Evolutionary conservation across 2,113 vertebrate genomes (phyloP), one percentile per base, ranked within the genome.

Genomic region (Blennius ocellaris): DNA sequence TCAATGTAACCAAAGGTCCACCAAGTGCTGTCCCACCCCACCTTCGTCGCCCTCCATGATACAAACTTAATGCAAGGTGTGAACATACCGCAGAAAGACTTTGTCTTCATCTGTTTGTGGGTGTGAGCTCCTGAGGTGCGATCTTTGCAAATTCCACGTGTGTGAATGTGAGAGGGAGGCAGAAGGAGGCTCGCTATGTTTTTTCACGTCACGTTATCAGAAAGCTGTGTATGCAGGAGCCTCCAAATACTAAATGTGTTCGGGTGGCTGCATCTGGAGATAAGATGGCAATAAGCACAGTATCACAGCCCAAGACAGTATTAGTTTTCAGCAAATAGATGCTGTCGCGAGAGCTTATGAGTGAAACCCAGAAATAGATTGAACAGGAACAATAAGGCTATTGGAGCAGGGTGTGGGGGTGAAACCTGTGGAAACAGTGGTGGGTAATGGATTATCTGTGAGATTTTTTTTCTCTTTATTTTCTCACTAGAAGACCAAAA

Each of bases 281-380:
- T 91, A 89, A 89, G 82, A 73, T 70, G 69, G 86, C 86, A 88
- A 89, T 88, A 88, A 83, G 76, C 56, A 69, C 80, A 76, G 65
- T 75, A 85, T 79, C 71, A 65, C 75, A 76, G 76, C 65, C 70
- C 73, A 61, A 85, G 69, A 83, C 74, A 67, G 82, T 81, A 84
- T 84, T 87, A 74, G 59, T 88, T 88, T 83, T 73, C 73, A 57
- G 80, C 76, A 80, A 83, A 82, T 79, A 82, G 83, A 86, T 74
- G 80, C 53, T 83, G 84, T 76, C 71, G 36, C 78, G 38, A 68
- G 48, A 81, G 76, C 47, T 69, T 76, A 76, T 65, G 68, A 81
- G 73, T 66, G 58, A 79, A 69, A 76, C 61, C 45, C 58, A 83
- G 52, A 40, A 73, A 79, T 61, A 81, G 62, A 67, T 14, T 53